These are phyloP conservation scores for Myotis pilosus DNA, from an alignment of 2,797 vertebrate genomes.

Conservation along the genomic window DNA sequence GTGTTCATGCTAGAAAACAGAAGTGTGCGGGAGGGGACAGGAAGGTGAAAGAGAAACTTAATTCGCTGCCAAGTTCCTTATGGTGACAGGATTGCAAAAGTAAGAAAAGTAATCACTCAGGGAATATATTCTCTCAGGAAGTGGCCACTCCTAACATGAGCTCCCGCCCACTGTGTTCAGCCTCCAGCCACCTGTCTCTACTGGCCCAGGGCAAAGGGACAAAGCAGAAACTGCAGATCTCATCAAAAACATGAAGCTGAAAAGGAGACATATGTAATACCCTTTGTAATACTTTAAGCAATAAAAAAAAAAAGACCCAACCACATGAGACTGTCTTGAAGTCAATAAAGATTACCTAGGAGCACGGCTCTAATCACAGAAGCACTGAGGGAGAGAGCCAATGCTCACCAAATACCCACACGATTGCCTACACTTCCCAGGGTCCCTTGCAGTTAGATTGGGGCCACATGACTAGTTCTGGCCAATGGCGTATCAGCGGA, in stretches of 20 bases:
- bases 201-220: not conserved
- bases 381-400: not conserved
- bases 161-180: accelerated
- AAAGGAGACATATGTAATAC: too few species aligned
- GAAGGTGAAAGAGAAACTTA: not conserved
- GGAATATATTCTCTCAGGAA: not conserved
- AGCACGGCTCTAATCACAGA: not conserved
- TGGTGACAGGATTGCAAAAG: accelerated
- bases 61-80: not conserved
- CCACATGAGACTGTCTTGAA: accelerated
- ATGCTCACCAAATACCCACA: not conserved
- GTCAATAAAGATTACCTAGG: not conserved
- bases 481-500: not conserved
- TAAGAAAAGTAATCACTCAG: not conserved
- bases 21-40: not conserved
- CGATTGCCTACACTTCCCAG: not conserved
- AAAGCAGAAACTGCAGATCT: not conserved
- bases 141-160: not conserved
- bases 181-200: too few species aligned
- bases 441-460: not conserved
- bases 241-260: not conserved
- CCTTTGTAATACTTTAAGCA: too few species aligned
- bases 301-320: too few species aligned
- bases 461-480: not conserved
- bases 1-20: conserved; percentile 83